Percentiles rank a stretch among this genome's conserved stretches.
Conservation (phyloP, 1,140 invertebrate species). For the silkworm (Bombyx mori) region ASM3026992v2 NC_085107.1:7816501-7817000, state of each 20-base stretch:
- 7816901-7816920: constrained; percentile 31
- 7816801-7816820: constrained; percentile 59
- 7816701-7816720: constrained; percentile 12
- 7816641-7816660: too few species aligned
- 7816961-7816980: background rate
- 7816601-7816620: too few species aligned
- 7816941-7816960: constrained; percentile 16
- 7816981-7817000: constrained; percentile 25
- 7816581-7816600: too few species aligned
- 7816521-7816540: too few species aligned
- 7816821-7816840: constrained; percentile 43
- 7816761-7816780: constrained; percentile 59
- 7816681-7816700: background rate
- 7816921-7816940: constrained; percentile 11
- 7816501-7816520: too few species aligned
- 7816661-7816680: too few species aligned
- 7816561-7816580: too few species aligned
- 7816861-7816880: constrained; percentile 31
- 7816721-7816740: constrained; percentile 36
- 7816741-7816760: constrained; percentile 40
- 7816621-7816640: too few species aligned
- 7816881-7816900: constrained; percentile 28
- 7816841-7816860: constrained; percentile 24
- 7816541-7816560: too few species aligned
- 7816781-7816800: constrained; percentile 67